Conservation (phyloP, 2,888 invertebrate species). For the Dysmachus trigonus region DNA sequence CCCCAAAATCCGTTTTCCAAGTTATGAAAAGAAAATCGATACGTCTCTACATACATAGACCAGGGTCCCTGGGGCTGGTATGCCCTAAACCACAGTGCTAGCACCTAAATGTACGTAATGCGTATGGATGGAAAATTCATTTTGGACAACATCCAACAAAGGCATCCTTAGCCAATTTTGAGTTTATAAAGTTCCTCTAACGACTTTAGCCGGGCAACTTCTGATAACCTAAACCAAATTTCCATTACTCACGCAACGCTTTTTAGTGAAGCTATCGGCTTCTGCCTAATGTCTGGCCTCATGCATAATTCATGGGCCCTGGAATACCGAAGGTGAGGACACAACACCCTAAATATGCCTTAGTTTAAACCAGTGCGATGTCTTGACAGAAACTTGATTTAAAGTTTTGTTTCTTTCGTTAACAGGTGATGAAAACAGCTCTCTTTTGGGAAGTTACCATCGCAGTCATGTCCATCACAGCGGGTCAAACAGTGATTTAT, state of each 20-base stretch:
- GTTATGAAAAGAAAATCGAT: slow-evolving; percentile 3
- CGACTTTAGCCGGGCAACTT: slow-evolving; percentile 15
- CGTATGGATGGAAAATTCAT: slow-evolving; percentile 8
- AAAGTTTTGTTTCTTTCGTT: not conserved
- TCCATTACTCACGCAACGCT: slow-evolving; percentile 35
- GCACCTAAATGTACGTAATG: not conserved
- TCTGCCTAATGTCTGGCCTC: not conserved
- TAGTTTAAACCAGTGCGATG: not conserved
- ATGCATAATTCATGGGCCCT: slow-evolving; percentile 31
- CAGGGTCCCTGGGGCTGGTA: not conserved
- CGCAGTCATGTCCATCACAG: slow-evolving; percentile 63
- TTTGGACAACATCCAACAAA: slow-evolving; percentile 20
- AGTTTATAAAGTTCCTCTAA: slow-evolving; percentile 19
- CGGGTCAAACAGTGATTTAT: slow-evolving; percentile 84
- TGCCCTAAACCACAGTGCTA: not conserved
- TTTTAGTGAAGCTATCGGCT: not conserved
- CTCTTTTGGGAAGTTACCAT: slow-evolving; percentile 70
- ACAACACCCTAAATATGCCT: not conserved
- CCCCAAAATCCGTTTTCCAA: not conserved
- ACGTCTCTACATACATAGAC: not conserved
- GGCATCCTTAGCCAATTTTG: slow-evolving; percentile 9
- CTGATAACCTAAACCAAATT: slow-evolving; percentile 16
- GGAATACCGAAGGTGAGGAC: not conserved
- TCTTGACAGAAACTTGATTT: not conserved
- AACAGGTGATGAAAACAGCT: slow-evolving; percentile 66